Percentiles rank a stretch among this genome's conserved stretches.
Conservation (phyloP, 2,113 vertebrate genomes). For the Aphelocoma coerulescens region DNA sequence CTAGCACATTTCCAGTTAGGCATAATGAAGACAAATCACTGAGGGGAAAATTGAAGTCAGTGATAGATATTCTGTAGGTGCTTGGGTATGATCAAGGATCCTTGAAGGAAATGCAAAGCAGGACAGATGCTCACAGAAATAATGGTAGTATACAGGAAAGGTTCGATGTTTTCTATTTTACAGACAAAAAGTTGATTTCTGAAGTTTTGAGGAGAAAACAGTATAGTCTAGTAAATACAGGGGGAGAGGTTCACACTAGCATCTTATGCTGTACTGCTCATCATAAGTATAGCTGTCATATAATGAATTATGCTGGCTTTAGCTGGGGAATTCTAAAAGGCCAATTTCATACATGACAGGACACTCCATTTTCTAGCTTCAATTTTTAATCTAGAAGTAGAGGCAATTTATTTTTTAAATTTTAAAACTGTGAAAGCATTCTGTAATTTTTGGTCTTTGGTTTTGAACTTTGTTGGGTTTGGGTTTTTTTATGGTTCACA, state of each 20-base stretch:
- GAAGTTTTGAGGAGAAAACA: background rate
- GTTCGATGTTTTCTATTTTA: background rate
- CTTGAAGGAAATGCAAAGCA: background rate
- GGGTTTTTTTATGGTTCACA: accelerated
- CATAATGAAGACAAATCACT: background rate
- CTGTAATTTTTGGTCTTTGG: too few relatives aligned
- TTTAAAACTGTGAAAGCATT: background rate
- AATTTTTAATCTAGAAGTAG: background rate
- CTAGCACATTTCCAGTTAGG: background rate
- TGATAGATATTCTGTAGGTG: background rate
- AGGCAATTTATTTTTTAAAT: background rate
- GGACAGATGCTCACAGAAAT: background rate
- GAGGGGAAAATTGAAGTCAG: background rate
- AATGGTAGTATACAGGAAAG: background rate
- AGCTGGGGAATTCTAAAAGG: background rate
- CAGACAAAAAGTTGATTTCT: background rate
- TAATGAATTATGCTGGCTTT: background rate
- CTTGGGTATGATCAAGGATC: background rate
- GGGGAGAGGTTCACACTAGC: background rate
- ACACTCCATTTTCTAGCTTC: background rate
- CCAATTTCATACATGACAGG: background rate
- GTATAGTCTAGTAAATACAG: background rate
- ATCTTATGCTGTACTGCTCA: background rate
- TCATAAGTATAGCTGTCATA: background rate
- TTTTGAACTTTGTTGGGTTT: background rate